phyloP scores from a whole-genome alignment of 2,888 invertebrate species.

The Pharmacophagus antenor region DNA sequence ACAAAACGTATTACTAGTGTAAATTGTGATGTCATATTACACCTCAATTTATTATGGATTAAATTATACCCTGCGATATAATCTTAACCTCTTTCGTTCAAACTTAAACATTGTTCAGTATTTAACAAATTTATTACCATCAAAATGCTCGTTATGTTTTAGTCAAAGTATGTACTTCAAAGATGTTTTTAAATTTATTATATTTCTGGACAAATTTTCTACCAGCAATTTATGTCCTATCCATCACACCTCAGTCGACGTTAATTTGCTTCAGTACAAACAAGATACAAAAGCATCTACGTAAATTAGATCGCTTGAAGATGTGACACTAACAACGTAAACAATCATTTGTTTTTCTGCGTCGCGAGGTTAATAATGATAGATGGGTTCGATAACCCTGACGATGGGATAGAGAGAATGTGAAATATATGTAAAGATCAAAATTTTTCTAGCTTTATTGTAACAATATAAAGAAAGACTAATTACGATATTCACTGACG shows the following conservation, averaged over 20 bases:
- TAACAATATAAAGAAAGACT: background rate
- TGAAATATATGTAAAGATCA: background rate
- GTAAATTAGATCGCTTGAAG: constrained; percentile 25
- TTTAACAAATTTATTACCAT: background rate
- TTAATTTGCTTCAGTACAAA: constrained; percentile 26
- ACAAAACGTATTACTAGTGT: constrained; percentile 33
- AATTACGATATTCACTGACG: background rate
- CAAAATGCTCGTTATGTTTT: background rate
- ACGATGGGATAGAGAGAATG: background rate
- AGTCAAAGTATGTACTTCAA: background rate
- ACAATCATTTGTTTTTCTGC: constrained; percentile 26
- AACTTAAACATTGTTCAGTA: constrained; percentile 7
- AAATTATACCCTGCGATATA: constrained; percentile 14
- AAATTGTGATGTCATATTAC: constrained; percentile 34
- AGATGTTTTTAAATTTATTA: background rate
- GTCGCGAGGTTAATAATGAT: constrained; percentile 4
- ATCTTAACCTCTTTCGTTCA: constrained; percentile 7
- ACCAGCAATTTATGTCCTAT: constrained; percentile 4
- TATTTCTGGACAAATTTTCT: background rate
- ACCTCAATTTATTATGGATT: constrained; percentile 36
- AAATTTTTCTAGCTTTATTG: background rate
- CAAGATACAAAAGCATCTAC: constrained; percentile 15
- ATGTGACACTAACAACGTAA: constrained; percentile 26
- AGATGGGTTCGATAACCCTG: background rate
- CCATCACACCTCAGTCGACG: constrained; percentile 27